These are phyloP conservation scores for Volucella inflata DNA, from an alignment of 2,888 invertebrate species.

Conservation along the genomic window DNA sequence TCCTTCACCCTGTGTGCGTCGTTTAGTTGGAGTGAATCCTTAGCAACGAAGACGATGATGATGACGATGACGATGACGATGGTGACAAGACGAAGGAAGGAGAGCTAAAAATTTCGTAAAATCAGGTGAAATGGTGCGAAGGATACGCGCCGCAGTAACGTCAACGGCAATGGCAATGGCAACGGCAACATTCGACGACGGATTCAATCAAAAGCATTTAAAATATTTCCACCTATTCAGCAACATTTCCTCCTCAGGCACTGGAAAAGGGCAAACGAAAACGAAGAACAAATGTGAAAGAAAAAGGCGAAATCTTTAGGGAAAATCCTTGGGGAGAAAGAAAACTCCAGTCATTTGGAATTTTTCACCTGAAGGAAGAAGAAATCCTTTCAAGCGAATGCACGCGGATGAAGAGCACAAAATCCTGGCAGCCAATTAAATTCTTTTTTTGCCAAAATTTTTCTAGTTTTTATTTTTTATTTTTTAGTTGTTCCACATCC, in stretches of 20 bases:
- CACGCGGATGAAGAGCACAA: slow-evolving; percentile 54
- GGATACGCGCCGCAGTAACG: slow-evolving; percentile 49
- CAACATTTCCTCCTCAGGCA: slow-evolving; percentile 41
- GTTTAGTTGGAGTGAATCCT: no score
- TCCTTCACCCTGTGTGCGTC: no score
- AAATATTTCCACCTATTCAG: slow-evolving; percentile 72
- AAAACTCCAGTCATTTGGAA: slow-evolving; percentile 63
- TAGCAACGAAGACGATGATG: background rate
- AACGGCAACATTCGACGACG: background rate
- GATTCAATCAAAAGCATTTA: slow-evolving; percentile 73
- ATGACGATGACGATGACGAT: background rate
- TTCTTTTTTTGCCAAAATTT: slow-evolving; percentile 17
- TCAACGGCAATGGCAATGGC: no score
- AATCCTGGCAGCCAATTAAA: slow-evolving; percentile 63
- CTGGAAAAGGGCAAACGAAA: slow-evolving; percentile 20
- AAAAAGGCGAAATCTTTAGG: background rate
- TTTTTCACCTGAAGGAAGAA: slow-evolving; percentile 61
- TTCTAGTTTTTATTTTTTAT: no score
- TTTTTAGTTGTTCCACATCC: no score
- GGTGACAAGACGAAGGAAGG: background rate
- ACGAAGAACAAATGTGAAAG: background rate
- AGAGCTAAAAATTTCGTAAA: slow-evolving; percentile 24
- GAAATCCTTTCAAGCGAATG: slow-evolving; percentile 62
- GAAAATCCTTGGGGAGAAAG: slow-evolving; percentile 21
- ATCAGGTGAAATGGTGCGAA: slow-evolving; percentile 65